Percentiles rank a stretch among this genome's conserved stretches.
Conservation (phyloP, 2,888 invertebrate species). For the Orchesellides sinensis region DNA sequence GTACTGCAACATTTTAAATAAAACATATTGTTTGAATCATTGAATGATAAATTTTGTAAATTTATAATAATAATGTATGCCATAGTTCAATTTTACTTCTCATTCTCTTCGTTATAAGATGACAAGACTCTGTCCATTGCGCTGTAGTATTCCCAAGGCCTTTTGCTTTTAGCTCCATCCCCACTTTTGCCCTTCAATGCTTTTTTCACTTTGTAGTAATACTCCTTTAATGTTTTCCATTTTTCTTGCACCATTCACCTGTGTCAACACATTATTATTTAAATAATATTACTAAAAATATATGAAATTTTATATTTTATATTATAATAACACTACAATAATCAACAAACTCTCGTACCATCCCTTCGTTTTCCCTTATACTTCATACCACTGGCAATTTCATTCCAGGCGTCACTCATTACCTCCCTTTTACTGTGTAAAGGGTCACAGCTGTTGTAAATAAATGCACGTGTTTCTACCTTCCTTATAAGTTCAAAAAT, state of each 20-base stretch:
- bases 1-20: not conserved
- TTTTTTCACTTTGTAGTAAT: not conserved
- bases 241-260: slow-evolving; percentile 17
- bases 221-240: slow-evolving; percentile 16
- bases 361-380: too few relatives aligned
- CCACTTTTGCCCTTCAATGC: slow-evolving; percentile 36
- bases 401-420: too few relatives aligned
- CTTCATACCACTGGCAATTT: not conserved
- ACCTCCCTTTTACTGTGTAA: too few relatives aligned
- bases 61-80: not conserved
- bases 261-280: slow-evolving; percentile 9
- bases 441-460: too few relatives aligned
- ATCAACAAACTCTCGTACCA: too few relatives aligned
- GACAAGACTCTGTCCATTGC: slow-evolving; percentile 17
- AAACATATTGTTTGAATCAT: not conserved
- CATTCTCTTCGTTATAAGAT: not conserved
- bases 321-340: not conserved
- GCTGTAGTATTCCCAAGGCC: slow-evolving; percentile 7
- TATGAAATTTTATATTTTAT: not conserved
- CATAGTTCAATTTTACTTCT: not conserved
- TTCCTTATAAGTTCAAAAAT: too few relatives aligned
- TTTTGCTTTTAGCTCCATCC: not conserved
- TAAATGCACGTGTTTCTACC: too few relatives aligned
- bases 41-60: not conserved
- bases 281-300: not conserved